Percentiles rank a stretch among this genome's conserved stretches.
Evolutionary conservation across 2,797 vertebrate species (phyloP).

Genomic region (Acrossocheilus fasciatus): DNA sequence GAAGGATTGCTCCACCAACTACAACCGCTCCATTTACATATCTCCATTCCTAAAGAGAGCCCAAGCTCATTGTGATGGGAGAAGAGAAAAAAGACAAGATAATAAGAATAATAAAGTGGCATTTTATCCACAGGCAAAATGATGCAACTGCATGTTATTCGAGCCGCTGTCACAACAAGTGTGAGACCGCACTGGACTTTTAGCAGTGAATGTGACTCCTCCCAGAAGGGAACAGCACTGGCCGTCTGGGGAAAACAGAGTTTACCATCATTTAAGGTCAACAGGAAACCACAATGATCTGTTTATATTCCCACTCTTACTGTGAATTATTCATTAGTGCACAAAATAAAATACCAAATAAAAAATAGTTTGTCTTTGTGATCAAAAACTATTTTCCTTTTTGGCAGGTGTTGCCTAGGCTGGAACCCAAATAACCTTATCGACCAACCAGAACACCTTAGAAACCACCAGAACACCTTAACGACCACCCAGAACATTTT

Average conservation of each 20-base stretch:
- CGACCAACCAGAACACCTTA: background rate
- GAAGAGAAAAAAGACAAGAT: background rate
- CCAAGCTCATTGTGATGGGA: slow-evolving; percentile 41
- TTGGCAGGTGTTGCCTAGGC: too few species aligned
- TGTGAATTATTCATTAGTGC: background rate
- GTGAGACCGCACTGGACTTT: background rate
- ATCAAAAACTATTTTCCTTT: too few species aligned
- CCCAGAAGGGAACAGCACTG: background rate
- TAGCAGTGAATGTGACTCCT: background rate
- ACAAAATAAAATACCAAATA: too few species aligned
- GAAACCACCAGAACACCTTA: too few species aligned
- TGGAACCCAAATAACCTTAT: background rate
- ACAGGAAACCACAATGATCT: background rate
- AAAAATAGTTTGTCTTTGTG: too few species aligned
- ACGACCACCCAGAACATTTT: too few species aligned
- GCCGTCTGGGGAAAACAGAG: background rate
- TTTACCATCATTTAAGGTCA: background rate
- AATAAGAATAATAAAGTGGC: slow-evolving; percentile 1
- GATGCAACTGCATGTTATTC: slow-evolving; percentile 11
- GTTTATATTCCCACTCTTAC: background rate
- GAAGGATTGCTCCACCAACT: slow-evolving; percentile 50
- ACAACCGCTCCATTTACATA: slow-evolving; percentile 51
- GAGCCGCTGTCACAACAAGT: background rate
- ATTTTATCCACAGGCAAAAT: slow-evolving; percentile 30
- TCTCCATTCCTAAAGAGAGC: slow-evolving; percentile 31